These are phyloP conservation scores for Schizothorax lantsangensis DNA, from an alignment of 2,797 vertebrate species.

Conservation along the genomic window DNA sequence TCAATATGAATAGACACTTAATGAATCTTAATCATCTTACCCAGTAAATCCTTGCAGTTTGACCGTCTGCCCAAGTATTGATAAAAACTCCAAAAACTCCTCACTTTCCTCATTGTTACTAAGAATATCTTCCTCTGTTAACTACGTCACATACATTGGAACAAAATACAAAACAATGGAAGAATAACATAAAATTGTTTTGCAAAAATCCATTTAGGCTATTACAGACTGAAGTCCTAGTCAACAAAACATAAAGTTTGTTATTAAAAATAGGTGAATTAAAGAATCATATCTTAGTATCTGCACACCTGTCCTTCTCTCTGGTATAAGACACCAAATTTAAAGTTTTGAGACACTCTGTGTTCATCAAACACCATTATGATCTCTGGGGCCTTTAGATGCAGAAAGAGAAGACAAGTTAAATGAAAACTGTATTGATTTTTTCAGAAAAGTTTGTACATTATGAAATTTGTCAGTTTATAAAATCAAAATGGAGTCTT, in stretches of 20 bases:
- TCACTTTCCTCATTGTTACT: constrained; percentile 79
- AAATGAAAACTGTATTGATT: background rate
- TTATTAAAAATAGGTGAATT: background rate
- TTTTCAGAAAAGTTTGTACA: background rate
- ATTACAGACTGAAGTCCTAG: background rate
- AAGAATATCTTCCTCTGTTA: constrained; percentile 82
- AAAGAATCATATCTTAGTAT: background rate
- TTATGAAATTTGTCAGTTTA: background rate
- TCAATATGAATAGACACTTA: background rate
- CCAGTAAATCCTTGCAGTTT: constrained; percentile 77
- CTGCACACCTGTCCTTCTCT: constrained; percentile 77
- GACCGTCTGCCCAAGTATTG: constrained; percentile 77
- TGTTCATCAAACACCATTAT: constrained; percentile 83
- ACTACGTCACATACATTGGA: constrained; percentile 66
- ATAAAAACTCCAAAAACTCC: constrained; percentile 80
- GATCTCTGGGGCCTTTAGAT: constrained; percentile 78
- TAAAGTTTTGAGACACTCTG: constrained; percentile 82
- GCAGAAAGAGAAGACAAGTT: constrained; percentile 26
- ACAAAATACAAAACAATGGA: constrained; percentile 35
- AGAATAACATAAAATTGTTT: constrained; percentile 12
- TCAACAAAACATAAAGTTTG: background rate
- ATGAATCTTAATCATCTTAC: constrained; percentile 64
- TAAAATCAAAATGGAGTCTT: background rate
- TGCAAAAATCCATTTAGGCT: background rate
- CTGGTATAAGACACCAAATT: constrained; percentile 83